phyloP scores from a whole-genome alignment of 2,888 invertebrate species.

The Drymonia ruficornis region DNA sequence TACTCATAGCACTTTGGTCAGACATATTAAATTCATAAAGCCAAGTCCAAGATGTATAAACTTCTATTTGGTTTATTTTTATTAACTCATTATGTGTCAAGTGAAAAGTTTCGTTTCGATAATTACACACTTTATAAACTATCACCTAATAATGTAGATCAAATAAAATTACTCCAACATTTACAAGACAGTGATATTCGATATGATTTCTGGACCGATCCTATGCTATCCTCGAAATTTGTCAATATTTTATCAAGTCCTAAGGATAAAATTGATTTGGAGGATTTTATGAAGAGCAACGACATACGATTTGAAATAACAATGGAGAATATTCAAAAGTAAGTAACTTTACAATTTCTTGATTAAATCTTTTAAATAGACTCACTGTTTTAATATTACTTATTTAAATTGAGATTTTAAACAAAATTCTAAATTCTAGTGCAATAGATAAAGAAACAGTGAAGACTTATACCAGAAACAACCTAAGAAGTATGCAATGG shows the following conservation, averaged over 20 bases:
- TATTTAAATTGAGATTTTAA: too few relatives aligned
- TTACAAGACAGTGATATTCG: constrained; percentile 63
- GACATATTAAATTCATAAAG: background rate
- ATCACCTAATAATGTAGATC: constrained; percentile 63
- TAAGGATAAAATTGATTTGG: constrained; percentile 50
- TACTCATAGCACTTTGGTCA: background rate
- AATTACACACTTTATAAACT: constrained; percentile 78
- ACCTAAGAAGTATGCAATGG: constrained; percentile 64
- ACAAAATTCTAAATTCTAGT: constrained; percentile 44
- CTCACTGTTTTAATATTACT: too few relatives aligned
- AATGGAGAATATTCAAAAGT: constrained; percentile 76
- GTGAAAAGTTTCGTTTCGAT: constrained; percentile 53
- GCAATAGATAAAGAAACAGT: constrained; percentile 74
- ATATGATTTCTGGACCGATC: constrained; percentile 69
- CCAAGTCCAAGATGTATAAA: background rate
- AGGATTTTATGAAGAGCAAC: constrained; percentile 49
- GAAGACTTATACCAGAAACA: constrained; percentile 40
- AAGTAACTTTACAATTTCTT: constrained; percentile 37
- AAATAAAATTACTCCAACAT: constrained; percentile 71
- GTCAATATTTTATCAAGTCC: constrained; percentile 69
- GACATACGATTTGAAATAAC: constrained; percentile 61
- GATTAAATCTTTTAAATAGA: too few relatives aligned
- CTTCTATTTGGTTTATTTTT: constrained; percentile 13
- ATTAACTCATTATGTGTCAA: constrained; percentile 20
- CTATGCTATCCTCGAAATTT: constrained; percentile 43